phyloP scores from a whole-genome alignment of 1,140 invertebrate species.

The Ctenoplectra terminalis region DNA sequence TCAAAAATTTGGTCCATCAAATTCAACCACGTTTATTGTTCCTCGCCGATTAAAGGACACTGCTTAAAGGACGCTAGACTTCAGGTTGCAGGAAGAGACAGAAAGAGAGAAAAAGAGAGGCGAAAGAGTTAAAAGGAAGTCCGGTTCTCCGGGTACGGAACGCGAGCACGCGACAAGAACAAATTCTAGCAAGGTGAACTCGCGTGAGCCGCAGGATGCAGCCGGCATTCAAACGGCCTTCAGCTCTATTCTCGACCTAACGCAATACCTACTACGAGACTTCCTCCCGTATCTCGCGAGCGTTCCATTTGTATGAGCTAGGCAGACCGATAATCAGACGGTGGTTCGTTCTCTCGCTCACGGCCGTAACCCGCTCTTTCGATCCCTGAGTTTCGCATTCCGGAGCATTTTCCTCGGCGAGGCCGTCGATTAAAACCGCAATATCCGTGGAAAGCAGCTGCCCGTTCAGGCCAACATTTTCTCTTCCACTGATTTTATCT shows the following conservation, averaged over 20 bases:
- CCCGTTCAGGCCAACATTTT: neutral
- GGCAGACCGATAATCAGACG: constrained; percentile 61
- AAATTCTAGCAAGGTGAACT: constrained; percentile 33
- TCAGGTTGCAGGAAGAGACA: no score
- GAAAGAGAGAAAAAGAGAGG: no score
- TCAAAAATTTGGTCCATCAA: no score
- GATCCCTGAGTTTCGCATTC: constrained; percentile 55
- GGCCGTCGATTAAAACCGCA: constrained; percentile 6
- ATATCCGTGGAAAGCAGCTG: constrained; percentile 19
- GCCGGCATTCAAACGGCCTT: constrained; percentile 60
- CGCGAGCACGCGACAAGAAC: constrained; percentile 36
- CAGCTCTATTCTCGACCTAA: constrained; percentile 63
- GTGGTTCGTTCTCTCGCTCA: constrained; percentile 43
- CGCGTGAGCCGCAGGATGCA: constrained; percentile 20
- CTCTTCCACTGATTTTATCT: constrained; percentile 19
- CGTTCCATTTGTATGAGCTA: constrained; percentile 55
- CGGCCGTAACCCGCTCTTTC: constrained; percentile 44
- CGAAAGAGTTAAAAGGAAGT: neutral
- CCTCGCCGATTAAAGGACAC: no score
- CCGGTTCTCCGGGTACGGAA: neutral
- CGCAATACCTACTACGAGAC: constrained; percentile 51
- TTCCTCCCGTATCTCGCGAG: constrained; percentile 30
- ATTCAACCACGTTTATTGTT: no score
- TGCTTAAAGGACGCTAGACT: no score
- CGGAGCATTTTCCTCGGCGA: constrained; percentile 32